phyloP scores from a whole-genome alignment of 2,888 invertebrate genomes.

The Leptopilina drosophilae region DNA sequence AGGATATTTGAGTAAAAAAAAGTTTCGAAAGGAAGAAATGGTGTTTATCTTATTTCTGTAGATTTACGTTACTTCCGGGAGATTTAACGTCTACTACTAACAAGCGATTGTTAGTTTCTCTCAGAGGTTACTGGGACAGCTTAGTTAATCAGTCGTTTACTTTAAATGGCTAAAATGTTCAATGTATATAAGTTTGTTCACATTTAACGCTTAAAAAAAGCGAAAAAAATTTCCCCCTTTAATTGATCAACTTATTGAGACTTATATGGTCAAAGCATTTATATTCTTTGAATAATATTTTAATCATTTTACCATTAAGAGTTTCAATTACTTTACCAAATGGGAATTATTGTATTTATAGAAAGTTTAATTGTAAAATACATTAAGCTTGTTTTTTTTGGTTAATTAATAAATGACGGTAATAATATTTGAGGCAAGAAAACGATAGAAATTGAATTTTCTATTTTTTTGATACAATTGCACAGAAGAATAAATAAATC shows the following conservation, averaged over 20 bases:
- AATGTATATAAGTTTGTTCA: neutral
- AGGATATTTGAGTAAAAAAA: neutral
- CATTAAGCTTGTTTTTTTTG: neutral
- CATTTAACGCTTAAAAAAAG: neutral
- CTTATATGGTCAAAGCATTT: neutral
- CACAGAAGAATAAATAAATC: no score
- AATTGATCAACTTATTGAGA: slow-evolving; percentile 22
- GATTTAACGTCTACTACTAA: slow-evolving; percentile 26
- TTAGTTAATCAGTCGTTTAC: slow-evolving; percentile 36
- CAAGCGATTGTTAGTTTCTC: slow-evolving; percentile 38
- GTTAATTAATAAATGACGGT: neutral
- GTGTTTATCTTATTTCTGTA: slow-evolving; percentile 38
- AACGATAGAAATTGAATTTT: no score
- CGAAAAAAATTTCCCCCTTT: neutral
- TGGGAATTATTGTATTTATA: neutral
- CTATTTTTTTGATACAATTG: no score
- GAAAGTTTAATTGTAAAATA: no score
- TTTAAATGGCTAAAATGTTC: slow-evolving; percentile 35
- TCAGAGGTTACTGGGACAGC: slow-evolving; percentile 34
- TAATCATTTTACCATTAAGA: neutral
- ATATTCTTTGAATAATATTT: neutral
- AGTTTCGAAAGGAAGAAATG: slow-evolving; percentile 24
- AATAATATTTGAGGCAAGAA: no score
- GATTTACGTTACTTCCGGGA: slow-evolving; percentile 30
- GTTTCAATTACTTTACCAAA: neutral